A percentile compares a stretch with the other conserved stretches of the same genome.
phyloP scores from a whole-genome alignment of 2,797 vertebrate species.

The Molossus alvarezi region DNA sequence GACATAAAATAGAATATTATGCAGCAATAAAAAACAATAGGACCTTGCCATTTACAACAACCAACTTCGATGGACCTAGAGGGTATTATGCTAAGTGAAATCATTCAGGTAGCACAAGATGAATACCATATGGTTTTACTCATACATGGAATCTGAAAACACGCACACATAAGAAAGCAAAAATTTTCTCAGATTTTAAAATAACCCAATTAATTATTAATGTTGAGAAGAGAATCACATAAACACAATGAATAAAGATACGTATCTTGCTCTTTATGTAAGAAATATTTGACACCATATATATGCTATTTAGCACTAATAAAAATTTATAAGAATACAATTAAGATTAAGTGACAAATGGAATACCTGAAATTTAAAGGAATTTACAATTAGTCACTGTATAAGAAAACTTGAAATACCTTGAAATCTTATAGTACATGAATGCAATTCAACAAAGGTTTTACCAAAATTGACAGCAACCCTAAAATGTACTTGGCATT shows the following conservation, averaged over 20 bases:
- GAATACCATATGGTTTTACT: background rate
- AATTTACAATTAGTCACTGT: background rate
- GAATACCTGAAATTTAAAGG: background rate
- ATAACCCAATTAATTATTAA: background rate
- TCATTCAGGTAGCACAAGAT: too few species aligned
- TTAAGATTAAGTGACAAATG: background rate
- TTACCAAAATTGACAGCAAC: background rate
- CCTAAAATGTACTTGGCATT: background rate
- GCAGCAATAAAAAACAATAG: background rate
- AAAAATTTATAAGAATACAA: background rate
- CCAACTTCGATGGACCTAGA: background rate
- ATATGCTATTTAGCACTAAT: background rate
- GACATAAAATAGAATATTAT: too few species aligned
- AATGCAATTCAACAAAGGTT: background rate
- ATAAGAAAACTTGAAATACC: background rate
- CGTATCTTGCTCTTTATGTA: background rate
- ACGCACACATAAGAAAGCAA: background rate
- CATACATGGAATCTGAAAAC: background rate
- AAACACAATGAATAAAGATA: background rate
- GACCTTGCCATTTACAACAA: background rate
- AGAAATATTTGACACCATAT: background rate
- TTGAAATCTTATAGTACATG: background rate
- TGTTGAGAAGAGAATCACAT: background rate
- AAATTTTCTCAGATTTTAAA: background rate
- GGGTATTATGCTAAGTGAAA: background rate